Conservation (phyloP, 2,888 invertebrate species). For the Piscicola geometra region DNA sequence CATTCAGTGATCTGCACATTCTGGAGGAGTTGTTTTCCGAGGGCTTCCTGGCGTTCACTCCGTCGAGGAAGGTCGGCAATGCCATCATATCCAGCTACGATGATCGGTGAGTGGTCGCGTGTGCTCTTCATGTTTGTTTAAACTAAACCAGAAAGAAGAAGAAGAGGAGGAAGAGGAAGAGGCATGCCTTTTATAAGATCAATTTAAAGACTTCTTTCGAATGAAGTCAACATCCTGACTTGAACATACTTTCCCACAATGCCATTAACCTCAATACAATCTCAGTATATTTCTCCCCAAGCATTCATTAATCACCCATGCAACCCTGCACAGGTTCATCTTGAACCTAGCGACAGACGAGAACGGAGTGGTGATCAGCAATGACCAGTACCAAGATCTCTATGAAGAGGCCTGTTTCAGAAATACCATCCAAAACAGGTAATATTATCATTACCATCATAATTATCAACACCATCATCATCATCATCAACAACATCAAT, state of each 20-base stretch:
- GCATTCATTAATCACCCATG: neutral
- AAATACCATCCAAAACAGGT: slow-evolving; percentile 27
- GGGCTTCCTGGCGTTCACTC: slow-evolving; percentile 22
- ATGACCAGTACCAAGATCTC: slow-evolving; percentile 30
- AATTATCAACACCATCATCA: slow-evolving; percentile 27
- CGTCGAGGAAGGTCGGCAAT: slow-evolving; percentile 7
- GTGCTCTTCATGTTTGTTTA: too few relatives aligned
- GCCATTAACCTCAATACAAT: too few relatives aligned
- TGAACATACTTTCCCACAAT: too few relatives aligned
- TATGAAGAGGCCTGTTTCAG: slow-evolving; percentile 18
- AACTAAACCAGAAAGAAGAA: too few relatives aligned
- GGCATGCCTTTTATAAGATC: too few relatives aligned
- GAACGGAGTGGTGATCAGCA: slow-evolving; percentile 18
- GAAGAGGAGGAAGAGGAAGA: neutral
- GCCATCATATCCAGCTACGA: slow-evolving; percentile 27
- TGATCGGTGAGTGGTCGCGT: slow-evolving; percentile 17
- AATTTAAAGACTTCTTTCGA: too few relatives aligned
- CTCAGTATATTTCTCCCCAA: too few relatives aligned
- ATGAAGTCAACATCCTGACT: too few relatives aligned
- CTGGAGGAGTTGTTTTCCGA: slow-evolving; percentile 6
- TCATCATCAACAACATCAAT: slow-evolving; percentile 16
- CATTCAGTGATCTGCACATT: neutral
- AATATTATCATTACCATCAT: slow-evolving; percentile 21
- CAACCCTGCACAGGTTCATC: slow-evolving; percentile 21
- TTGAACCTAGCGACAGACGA: slow-evolving; percentile 21